These are phyloP conservation scores for Phalacrocorax carbo DNA, from an alignment of 2,113 vertebrate genomes.

Conservation along the genomic window DNA sequence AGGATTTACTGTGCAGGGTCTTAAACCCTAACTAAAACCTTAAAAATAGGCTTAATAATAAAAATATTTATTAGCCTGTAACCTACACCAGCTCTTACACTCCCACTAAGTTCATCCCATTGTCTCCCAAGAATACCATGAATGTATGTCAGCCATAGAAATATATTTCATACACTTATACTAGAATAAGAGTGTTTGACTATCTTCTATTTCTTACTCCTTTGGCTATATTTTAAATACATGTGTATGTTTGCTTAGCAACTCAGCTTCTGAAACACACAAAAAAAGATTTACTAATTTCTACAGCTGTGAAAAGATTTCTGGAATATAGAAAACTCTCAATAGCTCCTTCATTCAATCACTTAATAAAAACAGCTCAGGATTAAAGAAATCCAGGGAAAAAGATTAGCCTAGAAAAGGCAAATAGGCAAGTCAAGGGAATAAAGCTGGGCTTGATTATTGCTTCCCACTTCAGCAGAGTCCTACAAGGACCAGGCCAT, in stretches of 20 bases:
- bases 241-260: neutral
- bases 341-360: neutral
- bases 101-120: neutral
- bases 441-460: neutral
- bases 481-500: rapidly evolving
- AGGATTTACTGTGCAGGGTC: neutral
- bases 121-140: neutral
- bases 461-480: neutral
- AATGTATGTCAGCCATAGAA: neutral
- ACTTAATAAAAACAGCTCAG: neutral
- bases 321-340: neutral
- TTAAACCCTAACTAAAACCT: neutral
- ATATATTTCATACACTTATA: neutral
- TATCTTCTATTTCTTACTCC: neutral
- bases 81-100: neutral
- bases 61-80: neutral
- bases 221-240: neutral
- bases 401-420: constrained; percentile 10
- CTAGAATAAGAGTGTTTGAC: neutral
- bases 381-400: constrained; percentile 8
- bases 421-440: neutral
- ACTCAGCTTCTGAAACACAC: neutral
- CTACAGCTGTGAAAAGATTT: neutral
- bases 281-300: neutral
- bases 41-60: neutral